Conservation (phyloP, 1,140 invertebrate genomes). For the Bombus difficillimus region DNA sequence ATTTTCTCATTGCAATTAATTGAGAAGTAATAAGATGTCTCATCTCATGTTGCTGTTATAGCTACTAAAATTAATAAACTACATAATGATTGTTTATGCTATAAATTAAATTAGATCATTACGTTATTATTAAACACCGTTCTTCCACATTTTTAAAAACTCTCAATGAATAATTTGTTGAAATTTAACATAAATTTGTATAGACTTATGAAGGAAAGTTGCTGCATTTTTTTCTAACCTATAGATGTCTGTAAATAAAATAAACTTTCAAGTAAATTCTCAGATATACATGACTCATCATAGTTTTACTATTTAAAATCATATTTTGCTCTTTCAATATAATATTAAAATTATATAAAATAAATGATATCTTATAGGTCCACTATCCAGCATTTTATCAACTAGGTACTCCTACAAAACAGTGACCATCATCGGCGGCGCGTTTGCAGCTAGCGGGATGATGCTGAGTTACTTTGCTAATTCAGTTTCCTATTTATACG, state of each 20-base stretch:
- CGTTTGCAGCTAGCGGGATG: constrained; percentile 91
- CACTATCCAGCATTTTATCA: constrained; percentile 93
- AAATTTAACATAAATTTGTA: neutral
- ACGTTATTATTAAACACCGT: too few species aligned
- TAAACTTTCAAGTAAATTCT: too few species aligned
- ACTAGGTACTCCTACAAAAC: constrained; percentile 94
- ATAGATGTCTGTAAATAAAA: neutral
- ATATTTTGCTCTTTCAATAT: neutral
- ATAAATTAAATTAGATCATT: neutral
- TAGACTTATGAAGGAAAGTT: neutral
- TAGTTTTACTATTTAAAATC: too few species aligned
- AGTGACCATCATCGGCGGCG: constrained; percentile 92
- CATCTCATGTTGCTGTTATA: neutral
- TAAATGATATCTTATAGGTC: constrained; percentile 85
- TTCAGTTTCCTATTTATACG: constrained; percentile 89
- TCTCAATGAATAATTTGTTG: neutral
- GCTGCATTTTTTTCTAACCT: neutral
- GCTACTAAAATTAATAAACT: neutral
- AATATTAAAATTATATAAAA: neutral
- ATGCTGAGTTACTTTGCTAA: constrained; percentile 91
- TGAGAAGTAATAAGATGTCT: neutral
- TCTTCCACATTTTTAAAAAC: too few species aligned
- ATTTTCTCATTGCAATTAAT: neutral
- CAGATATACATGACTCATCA: too few species aligned
- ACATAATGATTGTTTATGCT: neutral